These are phyloP conservation scores for Aphelocoma californica DNA, from an alignment of 2,797 vertebrate genomes.

Conservation along the genomic window DNA sequence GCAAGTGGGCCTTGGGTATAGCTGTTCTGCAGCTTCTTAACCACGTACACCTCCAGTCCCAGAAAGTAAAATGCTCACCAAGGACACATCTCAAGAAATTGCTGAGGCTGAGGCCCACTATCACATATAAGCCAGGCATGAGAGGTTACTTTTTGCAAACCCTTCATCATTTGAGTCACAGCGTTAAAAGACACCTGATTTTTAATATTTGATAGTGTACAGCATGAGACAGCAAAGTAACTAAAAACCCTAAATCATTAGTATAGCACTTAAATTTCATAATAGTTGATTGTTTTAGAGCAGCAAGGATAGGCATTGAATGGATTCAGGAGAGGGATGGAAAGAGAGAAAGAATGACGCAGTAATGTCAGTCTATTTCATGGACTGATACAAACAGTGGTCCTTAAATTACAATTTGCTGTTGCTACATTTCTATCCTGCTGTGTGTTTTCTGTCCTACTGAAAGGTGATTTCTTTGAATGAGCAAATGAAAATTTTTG, in stretches of 20 bases:
- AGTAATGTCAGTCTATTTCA: background rate
- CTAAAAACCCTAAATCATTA: background rate
- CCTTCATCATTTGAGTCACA: background rate
- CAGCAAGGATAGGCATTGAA: background rate
- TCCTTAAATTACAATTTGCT: background rate
- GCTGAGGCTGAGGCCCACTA: background rate
- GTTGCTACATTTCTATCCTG: background rate
- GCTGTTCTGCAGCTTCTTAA: background rate
- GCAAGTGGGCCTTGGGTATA: background rate
- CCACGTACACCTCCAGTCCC: fast-evolving
- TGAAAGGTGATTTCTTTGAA: background rate
- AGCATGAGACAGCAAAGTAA: background rate
- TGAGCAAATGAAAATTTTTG: background rate
- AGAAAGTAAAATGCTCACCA: background rate
- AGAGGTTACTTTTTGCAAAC: background rate
- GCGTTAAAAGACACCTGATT: background rate
- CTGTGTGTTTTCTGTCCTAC: background rate
- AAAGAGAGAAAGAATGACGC: background rate
- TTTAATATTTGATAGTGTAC: background rate
- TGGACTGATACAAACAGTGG: fast-evolving
- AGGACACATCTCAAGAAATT: background rate
- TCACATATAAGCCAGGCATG: background rate
- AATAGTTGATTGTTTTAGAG: background rate
- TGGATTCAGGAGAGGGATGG: background rate
- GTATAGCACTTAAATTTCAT: background rate